Conservation (phyloP, 2,113 vertebrate genomes). For the Aspiorhynchus laticeps region DNA sequence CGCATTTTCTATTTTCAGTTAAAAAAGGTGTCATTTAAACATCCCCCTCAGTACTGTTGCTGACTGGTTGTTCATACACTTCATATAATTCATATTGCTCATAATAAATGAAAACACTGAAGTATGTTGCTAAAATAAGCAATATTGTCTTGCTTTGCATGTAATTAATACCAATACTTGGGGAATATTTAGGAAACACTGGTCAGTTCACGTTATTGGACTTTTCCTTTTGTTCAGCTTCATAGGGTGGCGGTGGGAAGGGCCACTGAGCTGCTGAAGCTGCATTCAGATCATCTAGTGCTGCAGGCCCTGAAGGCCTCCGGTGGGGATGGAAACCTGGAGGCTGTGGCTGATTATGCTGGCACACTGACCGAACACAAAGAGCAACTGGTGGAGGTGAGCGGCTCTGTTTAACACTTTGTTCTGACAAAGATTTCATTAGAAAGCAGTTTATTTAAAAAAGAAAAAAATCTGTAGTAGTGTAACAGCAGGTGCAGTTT, state of each 20-base stretch:
- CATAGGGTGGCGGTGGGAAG: constrained; percentile 85
- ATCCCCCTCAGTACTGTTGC: too few relatives aligned
- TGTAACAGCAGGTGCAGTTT: constrained; percentile 24
- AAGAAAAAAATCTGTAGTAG: too few relatives aligned
- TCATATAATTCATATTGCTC: too few relatives aligned
- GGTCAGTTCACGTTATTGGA: background rate
- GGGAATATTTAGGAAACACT: background rate
- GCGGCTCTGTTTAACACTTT: constrained; percentile 70
- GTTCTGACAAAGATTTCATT: background rate
- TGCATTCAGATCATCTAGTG: constrained; percentile 81
- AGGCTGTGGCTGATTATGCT: constrained; percentile 88
- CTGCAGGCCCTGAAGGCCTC: constrained; percentile 77
- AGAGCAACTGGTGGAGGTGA: constrained; percentile 94
- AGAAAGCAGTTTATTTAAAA: background rate
- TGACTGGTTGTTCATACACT: background rate
- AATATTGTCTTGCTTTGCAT: too few relatives aligned
- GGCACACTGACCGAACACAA: constrained; percentile 93
- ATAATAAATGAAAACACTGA: too few relatives aligned
- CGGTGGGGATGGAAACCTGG: constrained; percentile 91
- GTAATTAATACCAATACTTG: too few relatives aligned
- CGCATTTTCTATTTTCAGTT: too few relatives aligned
- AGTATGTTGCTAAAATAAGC: too few relatives aligned
- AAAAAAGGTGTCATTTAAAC: too few relatives aligned
- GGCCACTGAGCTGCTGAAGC: constrained; percentile 87
- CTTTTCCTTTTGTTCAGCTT: constrained; percentile 74